Base-by-base conservation (phyloP, 2,113 vertebrate species). In the Zosterops japonicus region DNA sequence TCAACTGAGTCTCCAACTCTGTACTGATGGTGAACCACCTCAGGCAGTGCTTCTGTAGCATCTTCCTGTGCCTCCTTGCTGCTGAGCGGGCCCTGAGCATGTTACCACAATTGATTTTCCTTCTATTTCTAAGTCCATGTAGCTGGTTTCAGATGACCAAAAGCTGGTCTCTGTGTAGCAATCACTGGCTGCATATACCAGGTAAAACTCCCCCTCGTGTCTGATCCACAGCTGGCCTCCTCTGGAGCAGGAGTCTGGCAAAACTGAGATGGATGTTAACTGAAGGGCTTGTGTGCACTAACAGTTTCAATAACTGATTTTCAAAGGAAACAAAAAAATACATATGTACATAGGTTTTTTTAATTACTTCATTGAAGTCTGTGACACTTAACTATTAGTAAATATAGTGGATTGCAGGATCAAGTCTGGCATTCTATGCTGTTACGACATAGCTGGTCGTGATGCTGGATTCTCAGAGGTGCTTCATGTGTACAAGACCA, bases 1-100 rank as follows among this genome's bases (percentile, higher is more conserved):
- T 68, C 2, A 0, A 11, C 9, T 31, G 27, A 39, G 23, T 39
- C 67, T 57, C 46, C 53, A 55, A 0, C 19, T 49, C 50, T 21
- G 9, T 36, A 5, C 31, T 53, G 55, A 0, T 69, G 70, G 20
- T 49, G 42, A 44, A 41, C 8, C 47, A 61, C 46, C 28, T 49
- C 28, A 7, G 11, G 35, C 35, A 6, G 16, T 84, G 61, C 70
- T 89, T 63, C 69, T 92, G 72, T 39, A 70, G 29, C n/a, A 5
- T 41, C 24, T 44, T 75, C 1, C 0, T 85, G 50, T 80, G 46
- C 17, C 72, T 31, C 57, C 67, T 72, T 79, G 70, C 47, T 82
- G 39, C 49, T 42, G 39, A 56, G 39, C 70, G 70, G 59, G 28
- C 63, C 31, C 31, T 46, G 33, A 56, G 63, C 44, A 24, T 7